Evolutionary conservation across 2,888 invertebrate species (phyloP), one percentile per base, ranked within the genome.

Genomic region (Himalopsyche tibetana): DNA sequence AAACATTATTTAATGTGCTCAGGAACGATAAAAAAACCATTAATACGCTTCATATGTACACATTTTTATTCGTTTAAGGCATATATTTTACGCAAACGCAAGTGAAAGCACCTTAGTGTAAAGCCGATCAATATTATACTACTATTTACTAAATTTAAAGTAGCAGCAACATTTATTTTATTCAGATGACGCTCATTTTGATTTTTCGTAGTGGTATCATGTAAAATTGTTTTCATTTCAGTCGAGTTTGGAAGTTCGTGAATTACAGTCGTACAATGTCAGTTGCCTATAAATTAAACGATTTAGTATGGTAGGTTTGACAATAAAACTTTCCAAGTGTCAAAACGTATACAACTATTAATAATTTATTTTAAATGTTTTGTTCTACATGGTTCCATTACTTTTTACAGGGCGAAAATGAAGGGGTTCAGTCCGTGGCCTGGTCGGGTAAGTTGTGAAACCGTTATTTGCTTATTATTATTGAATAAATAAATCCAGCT

Each of bases 341-440:
- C 56, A 82, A 74, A 63, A 82, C 56, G 12, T 28, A 51, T 38
- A 15, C 36, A 9, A 45, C 45, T 36, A 82, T 69, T 40, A 9
- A 12, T 55, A 79, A 55, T 55, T 17, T 87, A 82, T 28, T 17
- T 11, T 45, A 69, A 45, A 55, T n/a, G 11, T 69, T 82, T 1
- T 45, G 9, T 15, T 51, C n/a, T 51, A 83, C 40, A 74, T 84
- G 45, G 82, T 55, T 51, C 82, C 83, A 42, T 40, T 90, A 91
- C 91, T 90, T 90, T 89, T 95, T 95, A 89, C 95, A 99, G 98
- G 98, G 98, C 98, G 87, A 98, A 98, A 95, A 98, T 99, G 98
- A 98, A 98, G 94, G 97, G 98, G 90, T 98, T 97, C 94, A 97
- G 98, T 89, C 97, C 98, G 89, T 99, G 99, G 99, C 98, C 99